Conservation (phyloP, 2,797 vertebrate species). For the Pangasius macronema region DNA sequence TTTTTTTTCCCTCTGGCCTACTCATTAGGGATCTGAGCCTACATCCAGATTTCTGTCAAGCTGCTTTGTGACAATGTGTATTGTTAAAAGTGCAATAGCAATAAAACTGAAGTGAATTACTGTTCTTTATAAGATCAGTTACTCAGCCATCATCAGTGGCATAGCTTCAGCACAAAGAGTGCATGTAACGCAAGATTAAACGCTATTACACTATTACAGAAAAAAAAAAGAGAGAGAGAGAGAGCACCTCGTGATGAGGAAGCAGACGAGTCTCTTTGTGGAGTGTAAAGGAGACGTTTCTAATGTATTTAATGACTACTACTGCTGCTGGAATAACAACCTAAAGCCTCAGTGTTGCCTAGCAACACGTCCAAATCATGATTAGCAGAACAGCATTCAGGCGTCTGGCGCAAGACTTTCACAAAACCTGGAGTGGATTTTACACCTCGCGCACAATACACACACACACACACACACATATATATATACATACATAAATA, state of each 20-base stretch:
- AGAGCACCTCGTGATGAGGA: neutral
- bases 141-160: too few relatives aligned
- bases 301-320: neutral
- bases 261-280: neutral
- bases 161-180: neutral
- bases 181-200: neutral
- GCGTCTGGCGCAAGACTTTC: neutral
- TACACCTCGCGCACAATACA: neutral
- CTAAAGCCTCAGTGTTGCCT: neutral
- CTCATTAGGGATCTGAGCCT: neutral
- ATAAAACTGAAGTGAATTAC: neutral
- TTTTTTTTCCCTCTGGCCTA: neutral
- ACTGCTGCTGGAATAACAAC: neutral
- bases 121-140: neutral
- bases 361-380: neutral
- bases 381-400: neutral
- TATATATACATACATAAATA: too few relatives aligned
- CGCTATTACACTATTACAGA: neutral
- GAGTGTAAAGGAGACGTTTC: neutral
- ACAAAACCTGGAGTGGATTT: neutral
- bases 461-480: too few relatives aligned
- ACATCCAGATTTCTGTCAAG: neutral
- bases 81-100: neutral
- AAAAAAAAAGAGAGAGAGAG: too few relatives aligned
- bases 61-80: neutral